Base-by-base conservation (phyloP, 2,113 vertebrate species). In the Oceanodroma tethys region DNA sequence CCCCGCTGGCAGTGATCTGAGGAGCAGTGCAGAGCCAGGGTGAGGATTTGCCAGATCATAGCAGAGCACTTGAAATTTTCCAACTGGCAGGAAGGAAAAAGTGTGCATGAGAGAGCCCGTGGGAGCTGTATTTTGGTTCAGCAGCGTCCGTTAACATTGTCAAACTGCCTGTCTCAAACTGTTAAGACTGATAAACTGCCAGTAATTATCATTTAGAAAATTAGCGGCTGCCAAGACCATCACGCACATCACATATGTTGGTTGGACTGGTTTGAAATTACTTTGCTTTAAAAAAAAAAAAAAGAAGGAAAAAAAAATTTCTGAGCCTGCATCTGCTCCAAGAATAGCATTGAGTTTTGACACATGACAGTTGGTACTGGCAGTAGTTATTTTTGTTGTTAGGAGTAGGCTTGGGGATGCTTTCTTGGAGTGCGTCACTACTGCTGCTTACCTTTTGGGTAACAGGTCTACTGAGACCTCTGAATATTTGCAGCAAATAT, bases 281-380 rank as follows among this genome's bases (percentile, higher is more conserved):
- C 30, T 93, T 48, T 3, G 5, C 43, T 75, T 63, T 17, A 67
- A 75, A 75, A 68, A 68, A n/a, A 63, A 65, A 45, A 25, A 48
- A 32, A 30, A 40, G 32, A 19, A 20, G 10, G 16, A 7, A 4
- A 47, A 56, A 72, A 86, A 80, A 86, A 84, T 12, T 75, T 59
- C 70, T 3, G 4, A 93, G 93, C 75, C 81, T 91, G 88, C 92
- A 62, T 96, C 60, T 94, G 70, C 68, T 93, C 88, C 94, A 96
- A 95, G 92, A 96, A 96, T 97, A 96, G 91, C 30, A 11, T 11
- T 75, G 93, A 87, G 78, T 91, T 97, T 84, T 98, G 86, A 97
- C 96, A 96, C 78, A 58, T 62, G 67, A 63, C 87, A 94, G 88
- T 96, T 94, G 83, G 88, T 84, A 94, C 81, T 95, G 88, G 94